phyloP scores from a whole-genome alignment of 2,888 invertebrate species.

The Portevinia maculata region DNA sequence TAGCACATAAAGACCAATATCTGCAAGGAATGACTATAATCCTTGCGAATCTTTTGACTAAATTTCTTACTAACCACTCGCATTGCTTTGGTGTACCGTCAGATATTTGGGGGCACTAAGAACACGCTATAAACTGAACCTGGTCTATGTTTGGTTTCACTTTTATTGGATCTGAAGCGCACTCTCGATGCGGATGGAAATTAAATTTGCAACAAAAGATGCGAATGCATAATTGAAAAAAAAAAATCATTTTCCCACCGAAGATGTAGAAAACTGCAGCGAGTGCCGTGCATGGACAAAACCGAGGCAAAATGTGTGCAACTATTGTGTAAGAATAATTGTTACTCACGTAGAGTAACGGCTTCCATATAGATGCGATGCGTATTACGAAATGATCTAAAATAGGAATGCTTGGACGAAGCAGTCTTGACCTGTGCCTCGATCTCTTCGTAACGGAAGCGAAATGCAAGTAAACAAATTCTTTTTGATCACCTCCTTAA shows the following conservation, averaged over 20 bases:
- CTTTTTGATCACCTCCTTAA: neutral
- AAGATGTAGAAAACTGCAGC: slow-evolving; percentile 28
- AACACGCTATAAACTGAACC: slow-evolving; percentile 56
- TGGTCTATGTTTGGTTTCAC: slow-evolving; percentile 21
- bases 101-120: slow-evolving; percentile 25
- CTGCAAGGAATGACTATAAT: slow-evolving; percentile 24
- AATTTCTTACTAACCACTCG: slow-evolving; percentile 32
- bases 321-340: slow-evolving; percentile 45
- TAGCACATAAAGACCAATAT: slow-evolving; percentile 49
- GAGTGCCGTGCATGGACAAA: neutral
- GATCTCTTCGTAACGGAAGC: neutral
- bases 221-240: slow-evolving; percentile 51
- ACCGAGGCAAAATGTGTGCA: slow-evolving; percentile 23
- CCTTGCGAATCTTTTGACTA: neutral
- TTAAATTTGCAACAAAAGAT: slow-evolving; percentile 33
- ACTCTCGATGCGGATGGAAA: slow-evolving; percentile 46
- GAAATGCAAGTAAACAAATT: neutral
- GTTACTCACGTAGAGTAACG: slow-evolving; percentile 16
- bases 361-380: slow-evolving; percentile 4
- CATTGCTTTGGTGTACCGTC: slow-evolving; percentile 50
- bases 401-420: slow-evolving; percentile 14
- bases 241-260: slow-evolving; percentile 47
- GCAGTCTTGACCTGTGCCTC: slow-evolving; percentile 1
- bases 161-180: slow-evolving; percentile 52
- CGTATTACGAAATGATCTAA: slow-evolving; percentile 26